phyloP scores from a whole-genome alignment of 37 sponge, comb jelly and placozoan genomes.

The Corticium candelabrum region DNA sequence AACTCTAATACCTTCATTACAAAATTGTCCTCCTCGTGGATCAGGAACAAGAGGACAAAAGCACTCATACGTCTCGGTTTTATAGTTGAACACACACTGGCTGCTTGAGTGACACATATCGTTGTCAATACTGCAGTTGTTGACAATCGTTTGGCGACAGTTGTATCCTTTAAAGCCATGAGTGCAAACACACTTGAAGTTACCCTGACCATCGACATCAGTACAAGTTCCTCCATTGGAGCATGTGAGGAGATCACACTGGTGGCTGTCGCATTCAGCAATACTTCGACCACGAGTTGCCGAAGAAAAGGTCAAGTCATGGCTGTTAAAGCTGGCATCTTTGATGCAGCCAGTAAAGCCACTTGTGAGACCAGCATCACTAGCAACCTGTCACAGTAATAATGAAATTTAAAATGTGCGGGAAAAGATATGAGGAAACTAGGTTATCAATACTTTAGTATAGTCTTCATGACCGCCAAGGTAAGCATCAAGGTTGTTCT shows the following conservation, averaged over 20 bases:
- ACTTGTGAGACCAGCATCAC: not conserved
- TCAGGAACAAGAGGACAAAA: not conserved
- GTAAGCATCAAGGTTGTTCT: not conserved
- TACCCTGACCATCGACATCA: not conserved
- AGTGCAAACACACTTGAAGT: not conserved
- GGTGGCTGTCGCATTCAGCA: not conserved
- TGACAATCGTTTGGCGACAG: not conserved
- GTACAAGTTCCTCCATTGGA: not conserved
- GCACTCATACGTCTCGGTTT: not conserved
- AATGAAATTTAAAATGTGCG: no score
- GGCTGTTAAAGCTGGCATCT: not conserved
- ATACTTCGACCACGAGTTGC: not conserved
- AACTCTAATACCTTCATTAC: not conserved
- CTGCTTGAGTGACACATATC: not conserved
- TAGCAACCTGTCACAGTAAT: not conserved
- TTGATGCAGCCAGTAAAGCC: not conserved
- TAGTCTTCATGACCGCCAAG: not conserved
- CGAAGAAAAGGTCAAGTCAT: not conserved
- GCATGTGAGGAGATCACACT: not conserved
- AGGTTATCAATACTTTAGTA: not conserved
- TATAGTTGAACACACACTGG: not conserved
- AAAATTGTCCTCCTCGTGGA: not conserved
- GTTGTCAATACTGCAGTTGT: not conserved
- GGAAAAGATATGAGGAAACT: no score
- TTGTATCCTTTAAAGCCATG: not conserved